Evolutionary conservation across 1,140 invertebrate species (phyloP).

Genomic region (Thereuonema tuberculata): DNA sequence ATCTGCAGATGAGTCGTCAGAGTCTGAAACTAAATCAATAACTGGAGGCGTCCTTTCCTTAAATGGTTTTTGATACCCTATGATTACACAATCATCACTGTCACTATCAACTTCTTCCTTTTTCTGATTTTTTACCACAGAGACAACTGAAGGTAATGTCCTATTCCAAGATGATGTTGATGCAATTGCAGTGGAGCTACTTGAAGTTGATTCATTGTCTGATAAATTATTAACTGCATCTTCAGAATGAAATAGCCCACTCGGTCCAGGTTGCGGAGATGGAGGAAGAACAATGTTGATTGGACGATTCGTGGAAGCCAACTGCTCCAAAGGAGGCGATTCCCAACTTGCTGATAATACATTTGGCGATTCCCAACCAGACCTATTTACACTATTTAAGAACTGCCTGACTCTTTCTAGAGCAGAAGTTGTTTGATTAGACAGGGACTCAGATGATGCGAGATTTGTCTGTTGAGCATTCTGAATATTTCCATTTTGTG

Average conservation of each 20-base stretch:
- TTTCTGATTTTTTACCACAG: background rate
- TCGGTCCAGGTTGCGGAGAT: background rate
- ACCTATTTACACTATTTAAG: constrained; percentile 21
- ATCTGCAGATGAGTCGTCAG: constrained; percentile 22
- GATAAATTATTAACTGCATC: background rate
- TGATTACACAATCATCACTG: constrained; percentile 23
- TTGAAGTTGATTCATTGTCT: background rate
- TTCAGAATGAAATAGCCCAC: too few relatives aligned
- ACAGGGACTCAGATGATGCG: background rate
- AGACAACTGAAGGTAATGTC: background rate
- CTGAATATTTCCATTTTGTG: too few relatives aligned
- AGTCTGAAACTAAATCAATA: constrained; percentile 33
- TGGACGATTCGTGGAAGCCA: background rate
- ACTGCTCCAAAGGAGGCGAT: constrained; percentile 15
- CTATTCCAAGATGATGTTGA: too few relatives aligned
- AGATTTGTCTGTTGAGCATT: background rate
- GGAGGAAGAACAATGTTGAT: background rate
- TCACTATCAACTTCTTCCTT: background rate
- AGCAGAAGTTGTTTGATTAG: background rate
- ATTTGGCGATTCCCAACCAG: background rate
- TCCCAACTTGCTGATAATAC: background rate
- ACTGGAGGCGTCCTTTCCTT: constrained; percentile 39
- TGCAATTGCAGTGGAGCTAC: background rate
- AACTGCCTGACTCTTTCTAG: background rate
- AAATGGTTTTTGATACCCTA: constrained; percentile 39